These are phyloP conservation scores for Euthynnus affinis DNA, from an alignment of 2,797 vertebrate species.

Conservation along the genomic window DNA sequence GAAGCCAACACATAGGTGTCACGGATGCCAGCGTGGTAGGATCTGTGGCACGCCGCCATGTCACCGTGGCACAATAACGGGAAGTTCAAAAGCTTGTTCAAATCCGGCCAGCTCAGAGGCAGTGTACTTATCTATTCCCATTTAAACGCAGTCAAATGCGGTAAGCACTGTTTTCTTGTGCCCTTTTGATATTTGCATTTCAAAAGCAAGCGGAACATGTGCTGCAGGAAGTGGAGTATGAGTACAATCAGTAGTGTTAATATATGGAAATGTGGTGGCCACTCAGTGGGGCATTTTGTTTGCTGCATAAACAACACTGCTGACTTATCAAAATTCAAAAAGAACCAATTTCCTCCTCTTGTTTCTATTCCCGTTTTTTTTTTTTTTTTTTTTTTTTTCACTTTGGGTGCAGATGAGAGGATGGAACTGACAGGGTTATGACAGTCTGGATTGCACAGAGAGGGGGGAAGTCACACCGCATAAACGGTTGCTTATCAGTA, in stretches of 20 bases:
- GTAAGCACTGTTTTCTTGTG: conserved; percentile 43
- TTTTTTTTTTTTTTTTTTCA: conserved; percentile 17
- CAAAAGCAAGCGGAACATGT: conserved; percentile 37
- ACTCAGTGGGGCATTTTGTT: conserved; percentile 30
- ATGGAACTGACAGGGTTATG: neutral
- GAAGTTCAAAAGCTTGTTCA: conserved; percentile 40
- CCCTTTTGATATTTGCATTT: conserved; percentile 57
- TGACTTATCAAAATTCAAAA: conserved; percentile 27
- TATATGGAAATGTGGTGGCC: conserved; percentile 37
- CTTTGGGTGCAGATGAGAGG: neutral
- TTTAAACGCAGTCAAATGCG: conserved; percentile 34
- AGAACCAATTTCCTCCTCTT: conserved; percentile 5
- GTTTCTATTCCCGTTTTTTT: neutral
- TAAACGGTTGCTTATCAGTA: conserved; percentile 31
- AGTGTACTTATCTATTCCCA: conserved; percentile 7
- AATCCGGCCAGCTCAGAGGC: conserved; percentile 6
- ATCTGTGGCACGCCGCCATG: conserved; percentile 7
- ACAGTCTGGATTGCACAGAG: neutral
- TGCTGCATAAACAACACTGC: conserved; percentile 31
- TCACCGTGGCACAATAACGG: conserved; percentile 1
- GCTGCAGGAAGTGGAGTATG: conserved; percentile 15
- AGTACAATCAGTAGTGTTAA: conserved; percentile 27
- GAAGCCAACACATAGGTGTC: conserved; percentile 50
- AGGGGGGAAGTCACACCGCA: neutral
- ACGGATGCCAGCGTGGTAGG: neutral